Evolutionary conservation across 1,140 invertebrate species (phyloP).

Genomic region (Heliconius nattereri): DNA sequence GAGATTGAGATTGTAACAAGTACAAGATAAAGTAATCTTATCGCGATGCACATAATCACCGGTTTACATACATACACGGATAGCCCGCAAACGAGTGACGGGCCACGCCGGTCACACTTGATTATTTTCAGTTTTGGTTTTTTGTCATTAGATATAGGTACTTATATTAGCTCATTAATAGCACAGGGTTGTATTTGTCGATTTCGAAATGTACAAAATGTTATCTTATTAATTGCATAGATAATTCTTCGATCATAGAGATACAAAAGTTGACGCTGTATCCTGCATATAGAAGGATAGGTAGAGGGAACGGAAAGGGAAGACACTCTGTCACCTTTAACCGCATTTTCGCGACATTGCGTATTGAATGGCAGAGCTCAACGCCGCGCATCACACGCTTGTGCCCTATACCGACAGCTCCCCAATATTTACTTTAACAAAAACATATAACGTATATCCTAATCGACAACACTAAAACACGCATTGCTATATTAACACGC

Average conservation of each 20-base stretch:
- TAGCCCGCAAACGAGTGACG: constrained; percentile 50
- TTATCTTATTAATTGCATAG: not conserved
- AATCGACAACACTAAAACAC: not conserved
- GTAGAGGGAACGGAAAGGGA: too few relatives aligned
- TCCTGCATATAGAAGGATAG: not conserved
- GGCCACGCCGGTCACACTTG: constrained; percentile 58
- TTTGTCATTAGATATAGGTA: constrained; percentile 55
- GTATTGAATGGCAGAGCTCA: too few relatives aligned
- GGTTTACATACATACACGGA: constrained; percentile 66
- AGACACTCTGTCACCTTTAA: too few relatives aligned
- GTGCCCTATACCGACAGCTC: too few relatives aligned
- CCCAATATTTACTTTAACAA: not conserved
- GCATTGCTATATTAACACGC: constrained; percentile 18
- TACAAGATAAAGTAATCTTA: constrained; percentile 42
- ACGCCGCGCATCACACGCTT: too few relatives aligned
- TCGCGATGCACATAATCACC: constrained; percentile 55
- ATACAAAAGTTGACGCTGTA: not conserved
- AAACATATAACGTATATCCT: not conserved
- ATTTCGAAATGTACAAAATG: not conserved
- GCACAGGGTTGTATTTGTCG: constrained; percentile 47
- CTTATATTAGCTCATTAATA: constrained; percentile 48
- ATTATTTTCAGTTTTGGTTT: constrained; percentile 70
- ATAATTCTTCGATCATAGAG: not conserved
- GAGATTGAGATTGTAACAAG: constrained; percentile 32
- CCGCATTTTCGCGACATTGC: too few relatives aligned